Conservation (phyloP, 2,888 invertebrate genomes). For the Listrodromus nycthemerus region DNA sequence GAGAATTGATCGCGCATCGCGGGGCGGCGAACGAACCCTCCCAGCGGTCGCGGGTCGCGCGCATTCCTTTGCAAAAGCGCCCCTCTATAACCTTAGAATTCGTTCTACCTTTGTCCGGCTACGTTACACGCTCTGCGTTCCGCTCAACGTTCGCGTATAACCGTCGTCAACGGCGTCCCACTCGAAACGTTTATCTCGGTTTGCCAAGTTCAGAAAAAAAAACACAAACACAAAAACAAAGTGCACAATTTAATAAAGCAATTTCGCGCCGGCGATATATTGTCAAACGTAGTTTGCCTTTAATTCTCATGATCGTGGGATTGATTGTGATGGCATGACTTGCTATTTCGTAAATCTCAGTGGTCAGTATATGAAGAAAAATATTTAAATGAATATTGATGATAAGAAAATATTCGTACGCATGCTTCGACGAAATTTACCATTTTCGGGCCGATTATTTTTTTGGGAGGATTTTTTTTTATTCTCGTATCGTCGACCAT, state of each 20-base stretch:
- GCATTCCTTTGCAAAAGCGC: conserved; percentile 74
- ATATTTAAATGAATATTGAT: background rate
- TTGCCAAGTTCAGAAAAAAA: background rate
- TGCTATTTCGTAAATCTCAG: conserved; percentile 79
- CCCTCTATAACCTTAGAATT: conserved; percentile 74
- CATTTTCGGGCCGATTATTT: background rate
- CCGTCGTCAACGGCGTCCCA: background rate
- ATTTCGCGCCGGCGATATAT: background rate
- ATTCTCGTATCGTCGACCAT: background rate
- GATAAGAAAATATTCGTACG: background rate
- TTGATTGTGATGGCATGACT: conserved; percentile 73
- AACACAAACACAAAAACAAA: background rate
- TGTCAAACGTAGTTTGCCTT: background rate
- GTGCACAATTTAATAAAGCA: background rate
- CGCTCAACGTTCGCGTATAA: conserved; percentile 19
- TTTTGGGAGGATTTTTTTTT: background rate
- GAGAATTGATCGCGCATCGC: conserved; percentile 79
- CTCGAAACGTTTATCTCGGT: background rate
- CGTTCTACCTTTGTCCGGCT: conserved; percentile 67
- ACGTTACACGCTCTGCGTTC: conserved; percentile 42
- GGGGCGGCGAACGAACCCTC: conserved; percentile 54
- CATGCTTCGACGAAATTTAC: background rate
- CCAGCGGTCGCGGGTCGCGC: conserved; percentile 72
- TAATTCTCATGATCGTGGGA: conserved; percentile 41
- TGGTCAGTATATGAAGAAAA: conserved; percentile 70